These are phyloP conservation scores for Tyrannus savana DNA, from an alignment of 2,113 vertebrate species.

Conservation along the genomic window DNA sequence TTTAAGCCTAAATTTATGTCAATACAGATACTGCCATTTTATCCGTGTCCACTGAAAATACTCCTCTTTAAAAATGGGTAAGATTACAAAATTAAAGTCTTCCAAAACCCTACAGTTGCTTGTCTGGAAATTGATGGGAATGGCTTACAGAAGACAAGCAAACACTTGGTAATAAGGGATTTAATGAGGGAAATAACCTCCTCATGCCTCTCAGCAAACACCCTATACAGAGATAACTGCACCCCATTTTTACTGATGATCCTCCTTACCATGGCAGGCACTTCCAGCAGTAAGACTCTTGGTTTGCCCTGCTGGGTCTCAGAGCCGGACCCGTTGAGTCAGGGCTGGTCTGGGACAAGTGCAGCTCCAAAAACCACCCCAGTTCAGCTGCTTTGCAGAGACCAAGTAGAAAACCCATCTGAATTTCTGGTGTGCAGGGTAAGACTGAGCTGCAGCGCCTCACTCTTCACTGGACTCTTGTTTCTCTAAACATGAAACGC, in stretches of 20 bases:
- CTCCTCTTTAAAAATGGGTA: neutral
- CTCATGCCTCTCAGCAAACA: neutral
- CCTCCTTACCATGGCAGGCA: neutral
- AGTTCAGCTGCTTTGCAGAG: neutral
- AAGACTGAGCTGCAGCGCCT: neutral
- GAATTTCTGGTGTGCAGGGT: neutral
- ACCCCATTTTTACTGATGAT: neutral
- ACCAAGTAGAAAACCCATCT: neutral
- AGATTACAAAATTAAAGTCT: neutral
- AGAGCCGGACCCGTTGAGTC: neutral
- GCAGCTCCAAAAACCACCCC: neutral
- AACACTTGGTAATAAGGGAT: neutral
- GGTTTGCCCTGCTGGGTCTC: neutral
- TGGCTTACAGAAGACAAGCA: neutral
- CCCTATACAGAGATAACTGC: neutral
- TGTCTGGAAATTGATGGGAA: neutral
- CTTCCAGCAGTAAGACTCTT: neutral
- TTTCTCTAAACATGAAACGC: neutral
- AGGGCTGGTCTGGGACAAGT: neutral
- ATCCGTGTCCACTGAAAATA: neutral
- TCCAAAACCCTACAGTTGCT: neutral
- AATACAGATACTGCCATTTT: neutral
- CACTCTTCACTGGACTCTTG: neutral
- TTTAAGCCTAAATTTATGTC: neutral
- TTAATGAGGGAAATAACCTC: neutral